Conservation (phyloP, 2,113 vertebrate genomes). For the Sebastes schlegelii region DNA sequence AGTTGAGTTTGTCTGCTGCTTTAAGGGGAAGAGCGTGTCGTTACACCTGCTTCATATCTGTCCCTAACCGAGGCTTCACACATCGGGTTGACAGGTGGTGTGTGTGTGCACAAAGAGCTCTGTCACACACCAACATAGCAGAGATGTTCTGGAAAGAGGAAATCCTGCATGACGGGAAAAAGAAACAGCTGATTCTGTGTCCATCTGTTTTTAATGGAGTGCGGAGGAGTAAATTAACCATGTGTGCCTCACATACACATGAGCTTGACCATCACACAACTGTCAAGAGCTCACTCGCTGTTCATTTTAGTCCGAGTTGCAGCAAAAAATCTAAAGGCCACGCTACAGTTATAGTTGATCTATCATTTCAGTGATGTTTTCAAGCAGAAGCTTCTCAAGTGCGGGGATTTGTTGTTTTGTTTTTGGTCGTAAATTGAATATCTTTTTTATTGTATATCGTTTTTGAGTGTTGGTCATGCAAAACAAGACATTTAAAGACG, state of each 20-base stretch:
- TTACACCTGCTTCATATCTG: constrained; percentile 69
- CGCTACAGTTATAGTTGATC: neutral
- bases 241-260: constrained; percentile 18
- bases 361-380: neutral
- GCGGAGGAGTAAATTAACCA: constrained; percentile 58
- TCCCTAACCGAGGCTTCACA: constrained; percentile 47
- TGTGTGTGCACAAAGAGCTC: constrained; percentile 51
- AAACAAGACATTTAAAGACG: neutral
- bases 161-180: constrained; percentile 69
- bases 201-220: constrained; percentile 68
- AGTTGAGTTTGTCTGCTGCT: constrained; percentile 28
- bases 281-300: constrained; percentile 22
- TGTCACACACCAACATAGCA: constrained; percentile 46
- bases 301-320: neutral
- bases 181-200: constrained; percentile 72
- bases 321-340: neutral
- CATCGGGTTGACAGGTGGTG: constrained; percentile 60
- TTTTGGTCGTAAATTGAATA: neutral
- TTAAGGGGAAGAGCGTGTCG: constrained; percentile 30
- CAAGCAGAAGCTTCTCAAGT: neutral
- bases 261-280: constrained; percentile 54
- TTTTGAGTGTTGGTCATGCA: neutral
- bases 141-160: constrained; percentile 72
- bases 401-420: neutral
- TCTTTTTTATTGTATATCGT: neutral